Base-by-base conservation (phyloP, 1,140 invertebrate species). In the Trypoxylus dichotomus region DNA sequence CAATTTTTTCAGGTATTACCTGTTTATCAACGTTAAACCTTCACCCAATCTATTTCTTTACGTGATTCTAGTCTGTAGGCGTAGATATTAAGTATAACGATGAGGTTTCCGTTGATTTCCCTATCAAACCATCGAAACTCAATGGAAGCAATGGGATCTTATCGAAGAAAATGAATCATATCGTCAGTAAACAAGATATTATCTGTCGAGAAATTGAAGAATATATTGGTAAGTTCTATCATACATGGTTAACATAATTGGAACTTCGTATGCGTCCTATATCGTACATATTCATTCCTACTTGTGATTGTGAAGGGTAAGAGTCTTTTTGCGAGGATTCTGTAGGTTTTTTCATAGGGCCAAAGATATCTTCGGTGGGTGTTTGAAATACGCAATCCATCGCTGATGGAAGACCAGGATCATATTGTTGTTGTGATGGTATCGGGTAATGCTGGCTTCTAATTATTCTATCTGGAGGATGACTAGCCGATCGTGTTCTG, bases 1-100 rank as follows among this genome's bases (percentile, higher is more conserved):
- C 68, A 54, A 13, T 75, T 75, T 3, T 75, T 75, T 24, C 74
- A 75, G 43, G 74, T 75, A 54, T 11, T 47, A 27, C 15, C 13
- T 13, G 0, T 63, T 63, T 24, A 27, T 3, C 8, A 25, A 0
- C 13, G 60, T 29, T 68, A 25, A 19, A 25, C 19, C 19, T 15
- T n/a, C 43, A 47, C 1, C 10, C 13, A 47, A 25, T 29, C 10
- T 68, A 6, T 68, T 68, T 27, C 24, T 25, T 68, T 60, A 3
- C 2, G 7, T 11, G 25, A 27, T 68, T 68, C 25, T 10, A 68
- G 60, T 68, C 24, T 27, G 60, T 54, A 15, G 15, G 60, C 27
- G 60, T 21, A 3, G 60, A 68, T 68, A 21, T 54, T 27, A 24
- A 24, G 11, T 68, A 68, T 68, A 27, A 68, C 24, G 60, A 68